phyloP scores from a whole-genome alignment of 2,797 vertebrate species.

The Clarias pachynema region DNA sequence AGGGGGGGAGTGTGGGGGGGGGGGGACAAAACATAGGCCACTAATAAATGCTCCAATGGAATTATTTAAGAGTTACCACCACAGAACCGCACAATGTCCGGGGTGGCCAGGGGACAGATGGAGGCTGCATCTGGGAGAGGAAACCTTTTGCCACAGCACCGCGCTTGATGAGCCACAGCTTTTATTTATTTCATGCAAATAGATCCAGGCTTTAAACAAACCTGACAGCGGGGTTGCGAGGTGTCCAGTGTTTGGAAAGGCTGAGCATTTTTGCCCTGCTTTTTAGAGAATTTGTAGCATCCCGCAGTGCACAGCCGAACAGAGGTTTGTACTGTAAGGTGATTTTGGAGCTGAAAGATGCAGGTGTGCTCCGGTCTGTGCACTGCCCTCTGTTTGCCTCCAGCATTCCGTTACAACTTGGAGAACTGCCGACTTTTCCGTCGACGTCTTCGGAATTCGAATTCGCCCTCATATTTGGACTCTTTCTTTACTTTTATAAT shows the following conservation, averaged over 20 bases:
- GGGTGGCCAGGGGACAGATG: conserved; percentile 69
- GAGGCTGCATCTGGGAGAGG: conserved; percentile 73
- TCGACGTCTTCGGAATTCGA: background rate
- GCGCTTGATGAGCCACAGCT: conserved; percentile 66
- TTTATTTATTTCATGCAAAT: conserved; percentile 79
- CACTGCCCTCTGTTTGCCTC: background rate
- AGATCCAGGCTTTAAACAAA: conserved; percentile 65
- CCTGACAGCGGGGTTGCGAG: conserved; percentile 65
- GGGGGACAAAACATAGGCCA: background rate
- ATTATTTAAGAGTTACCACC: conserved; percentile 55
- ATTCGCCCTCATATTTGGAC: background rate
- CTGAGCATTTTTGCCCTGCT: conserved; percentile 25
- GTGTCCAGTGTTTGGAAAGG: conserved; percentile 62
- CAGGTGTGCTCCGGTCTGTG: background rate
- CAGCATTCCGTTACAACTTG: background rate
- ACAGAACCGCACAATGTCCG: conserved; percentile 41
- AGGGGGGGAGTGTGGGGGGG: too few species aligned
- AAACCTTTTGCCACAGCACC: conserved; percentile 71
- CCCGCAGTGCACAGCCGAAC: background rate
- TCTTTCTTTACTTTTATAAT: background rate
- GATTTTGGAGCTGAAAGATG: background rate
- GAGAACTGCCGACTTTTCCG: background rate
- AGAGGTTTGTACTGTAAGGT: background rate
- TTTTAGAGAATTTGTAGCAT: conserved; percentile 4
- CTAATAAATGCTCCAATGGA: conserved; percentile 52